These are phyloP conservation scores for Hestina assimilis DNA, from an alignment of 1,140 invertebrate genomes.

Conservation along the genomic window DNA sequence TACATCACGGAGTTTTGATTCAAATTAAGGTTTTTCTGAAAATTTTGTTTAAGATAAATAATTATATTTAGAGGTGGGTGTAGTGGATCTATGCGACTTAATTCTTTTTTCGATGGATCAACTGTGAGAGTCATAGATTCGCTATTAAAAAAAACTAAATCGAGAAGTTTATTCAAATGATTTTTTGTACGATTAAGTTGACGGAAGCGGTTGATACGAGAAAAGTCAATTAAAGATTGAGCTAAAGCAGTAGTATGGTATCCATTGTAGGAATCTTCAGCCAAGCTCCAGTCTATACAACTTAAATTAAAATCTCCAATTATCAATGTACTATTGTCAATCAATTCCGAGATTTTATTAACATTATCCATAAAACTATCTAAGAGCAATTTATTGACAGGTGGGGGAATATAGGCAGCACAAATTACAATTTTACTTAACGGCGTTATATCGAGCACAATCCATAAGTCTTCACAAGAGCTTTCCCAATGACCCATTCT, in stretches of 20 bases:
- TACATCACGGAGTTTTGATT: background rate
- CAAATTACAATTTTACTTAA: background rate
- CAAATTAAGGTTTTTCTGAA: no score
- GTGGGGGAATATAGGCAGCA: background rate
- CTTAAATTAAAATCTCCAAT: no score
- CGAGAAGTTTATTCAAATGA: background rate
- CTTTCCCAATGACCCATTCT: background rate
- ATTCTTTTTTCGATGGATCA: background rate
- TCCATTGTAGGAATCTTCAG: background rate
- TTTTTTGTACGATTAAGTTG: conserved; percentile 1
- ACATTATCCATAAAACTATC: background rate
- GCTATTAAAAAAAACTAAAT: conserved; percentile 4
- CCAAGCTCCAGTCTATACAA: background rate
- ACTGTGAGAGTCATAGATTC: background rate
- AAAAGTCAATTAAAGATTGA: background rate
- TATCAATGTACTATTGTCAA: background rate
- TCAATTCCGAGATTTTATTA: background rate
- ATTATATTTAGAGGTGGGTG: background rate
- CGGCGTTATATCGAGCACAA: background rate
- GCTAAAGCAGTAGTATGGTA: background rate
- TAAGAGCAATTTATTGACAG: background rate
- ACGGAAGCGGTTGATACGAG: background rate
- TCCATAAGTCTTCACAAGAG: background rate
- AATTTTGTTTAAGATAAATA: background rate
- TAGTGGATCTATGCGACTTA: conserved; percentile 4